Conservation (phyloP, 2,113 vertebrate genomes). For the Gopherus flavomarginatus region DNA sequence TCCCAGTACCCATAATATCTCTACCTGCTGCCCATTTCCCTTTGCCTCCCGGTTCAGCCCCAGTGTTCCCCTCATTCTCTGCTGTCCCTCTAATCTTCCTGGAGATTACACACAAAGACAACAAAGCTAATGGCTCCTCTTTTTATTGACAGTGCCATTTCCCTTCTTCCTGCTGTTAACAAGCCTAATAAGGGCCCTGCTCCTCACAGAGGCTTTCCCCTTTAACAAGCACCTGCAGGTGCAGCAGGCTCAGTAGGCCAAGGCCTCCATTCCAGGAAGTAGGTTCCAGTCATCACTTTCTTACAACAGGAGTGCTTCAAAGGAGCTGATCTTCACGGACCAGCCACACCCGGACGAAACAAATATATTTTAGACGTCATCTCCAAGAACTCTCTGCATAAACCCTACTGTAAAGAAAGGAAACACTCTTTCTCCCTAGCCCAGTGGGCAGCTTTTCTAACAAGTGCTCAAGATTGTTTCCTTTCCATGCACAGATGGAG, state of each 20-base stretch:
- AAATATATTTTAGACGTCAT: background rate
- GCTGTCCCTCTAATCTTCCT: background rate
- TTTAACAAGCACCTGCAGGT: background rate
- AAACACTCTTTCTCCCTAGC: background rate
- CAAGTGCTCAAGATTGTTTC: background rate
- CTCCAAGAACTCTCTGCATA: background rate
- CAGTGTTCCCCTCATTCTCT: background rate
- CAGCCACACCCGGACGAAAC: background rate
- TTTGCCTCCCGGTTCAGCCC: background rate
- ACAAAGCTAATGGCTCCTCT: background rate
- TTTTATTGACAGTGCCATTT: background rate
- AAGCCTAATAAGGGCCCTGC: background rate
- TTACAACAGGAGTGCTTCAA: background rate
- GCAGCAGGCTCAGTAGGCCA: background rate
- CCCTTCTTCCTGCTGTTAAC: background rate
- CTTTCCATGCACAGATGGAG: background rate
- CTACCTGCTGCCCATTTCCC: background rate
- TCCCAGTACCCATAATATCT: rapidly evolving
- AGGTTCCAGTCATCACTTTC: background rate
- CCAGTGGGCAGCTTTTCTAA: background rate
- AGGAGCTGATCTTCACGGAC: background rate
- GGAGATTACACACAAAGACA: background rate
- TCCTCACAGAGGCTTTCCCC: background rate
- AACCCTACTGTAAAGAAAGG: background rate
- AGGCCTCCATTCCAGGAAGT: background rate